Conservation (phyloP, 2,888 invertebrate genomes). For the Orthonevra nobilis region DNA sequence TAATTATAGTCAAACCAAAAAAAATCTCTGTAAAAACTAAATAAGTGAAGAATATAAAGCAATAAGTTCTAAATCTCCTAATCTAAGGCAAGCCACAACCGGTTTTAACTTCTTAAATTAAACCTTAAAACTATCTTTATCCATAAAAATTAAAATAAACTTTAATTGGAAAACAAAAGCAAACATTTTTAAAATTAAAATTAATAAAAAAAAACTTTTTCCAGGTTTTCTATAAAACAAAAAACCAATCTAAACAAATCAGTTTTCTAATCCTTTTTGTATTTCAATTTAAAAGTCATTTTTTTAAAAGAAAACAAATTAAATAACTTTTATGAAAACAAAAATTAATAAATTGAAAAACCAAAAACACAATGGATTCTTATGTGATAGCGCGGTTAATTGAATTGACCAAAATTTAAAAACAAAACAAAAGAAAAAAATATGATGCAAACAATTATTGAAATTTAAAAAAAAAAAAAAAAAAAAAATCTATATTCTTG, state of each 20-base stretch:
- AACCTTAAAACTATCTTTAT: conserved; percentile 15
- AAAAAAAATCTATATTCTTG: conserved; percentile 68
- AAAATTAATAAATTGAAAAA: conserved; percentile 53
- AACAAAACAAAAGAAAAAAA: conserved; percentile 41
- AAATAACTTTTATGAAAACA: conserved; percentile 53
- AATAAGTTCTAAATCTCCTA: conserved; percentile 74
- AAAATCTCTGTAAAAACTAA: conserved; percentile 43
- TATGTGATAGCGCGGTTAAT: conserved; percentile 73
- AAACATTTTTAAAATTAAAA: conserved; percentile 17
- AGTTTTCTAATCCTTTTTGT: conserved; percentile 64
- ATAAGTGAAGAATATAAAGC: conserved; percentile 71
- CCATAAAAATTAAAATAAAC: conserved; percentile 4
- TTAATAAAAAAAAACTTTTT: conserved; percentile 40
- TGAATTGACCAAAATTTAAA: conserved; percentile 68
- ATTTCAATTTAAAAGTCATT: conserved; percentile 57
- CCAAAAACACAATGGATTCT: conserved; percentile 71
- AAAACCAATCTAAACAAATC: conserved; percentile 17
- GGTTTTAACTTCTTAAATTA: conserved; percentile 52
- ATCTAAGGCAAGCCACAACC: conserved; percentile 67
- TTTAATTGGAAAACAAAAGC: conserved; percentile 28
- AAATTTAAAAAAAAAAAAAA: conserved; percentile 6
- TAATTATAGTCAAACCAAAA: conserved; percentile 32
- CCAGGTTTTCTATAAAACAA: conserved; percentile 54
- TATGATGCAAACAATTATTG: conserved; percentile 42
- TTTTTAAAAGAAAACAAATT: conserved; percentile 70